Percentiles rank a stretch among this genome's conserved stretches.
Conservation (phyloP, 35 echinoderm and acorn worm species). For the Nesometra sesokonis region DNA sequence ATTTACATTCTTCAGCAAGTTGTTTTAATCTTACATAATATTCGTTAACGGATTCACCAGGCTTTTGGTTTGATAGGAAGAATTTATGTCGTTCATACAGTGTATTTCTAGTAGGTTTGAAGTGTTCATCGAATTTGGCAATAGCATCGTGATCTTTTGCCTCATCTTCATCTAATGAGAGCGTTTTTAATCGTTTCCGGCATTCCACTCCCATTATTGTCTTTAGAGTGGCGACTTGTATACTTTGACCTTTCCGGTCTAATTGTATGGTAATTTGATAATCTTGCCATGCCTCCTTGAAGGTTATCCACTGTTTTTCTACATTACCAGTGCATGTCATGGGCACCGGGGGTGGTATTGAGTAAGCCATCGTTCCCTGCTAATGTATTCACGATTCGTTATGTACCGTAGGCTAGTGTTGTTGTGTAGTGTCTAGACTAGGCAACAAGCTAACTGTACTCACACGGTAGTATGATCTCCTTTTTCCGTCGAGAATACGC, state of each 20-base stretch:
- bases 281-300: constrained; percentile 13
- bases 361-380: background rate
- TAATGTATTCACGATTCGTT: no score
- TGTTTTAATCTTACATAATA: background rate
- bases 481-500: no score
- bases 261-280: constrained; percentile 5
- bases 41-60: background rate
- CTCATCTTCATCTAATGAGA: background rate
- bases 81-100: constrained; percentile 12
- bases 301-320: background rate
- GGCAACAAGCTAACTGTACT: no score
- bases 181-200: constrained; percentile 10
- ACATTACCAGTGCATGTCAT: background rate
- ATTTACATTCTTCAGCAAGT: background rate
- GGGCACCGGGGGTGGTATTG: background rate
- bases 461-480: no score
- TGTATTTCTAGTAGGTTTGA: constrained; percentile 13
- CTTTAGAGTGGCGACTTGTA: constrained; percentile 15
- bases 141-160: constrained; percentile 17
- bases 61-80: background rate
- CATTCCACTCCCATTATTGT: constrained; percentile 12
- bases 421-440: no score
- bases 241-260: constrained; percentile 8
- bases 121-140: constrained; percentile 3
- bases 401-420: no score